Conservation (phyloP, 2,888 invertebrate genomes). For the Frankliniella intonsa region DNA sequence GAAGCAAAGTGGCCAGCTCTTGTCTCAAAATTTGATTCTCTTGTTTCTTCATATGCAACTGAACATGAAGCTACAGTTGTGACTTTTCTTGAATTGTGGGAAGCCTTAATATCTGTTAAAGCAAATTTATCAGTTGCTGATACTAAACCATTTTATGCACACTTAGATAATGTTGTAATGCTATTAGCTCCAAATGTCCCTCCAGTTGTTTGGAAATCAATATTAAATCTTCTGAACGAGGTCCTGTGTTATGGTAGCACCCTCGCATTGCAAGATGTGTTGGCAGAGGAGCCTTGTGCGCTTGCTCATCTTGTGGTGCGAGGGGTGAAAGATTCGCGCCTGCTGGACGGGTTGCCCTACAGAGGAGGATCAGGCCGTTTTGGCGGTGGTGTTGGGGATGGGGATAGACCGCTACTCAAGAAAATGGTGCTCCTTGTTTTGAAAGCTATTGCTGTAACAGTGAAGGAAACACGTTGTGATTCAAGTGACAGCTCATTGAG, state of each 20-base stretch:
- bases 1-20: slow-evolving; percentile 80
- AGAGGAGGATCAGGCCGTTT: slow-evolving; percentile 50
- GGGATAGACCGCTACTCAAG: slow-evolving; percentile 75
- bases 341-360: slow-evolving; percentile 54
- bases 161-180: slow-evolving; percentile 73
- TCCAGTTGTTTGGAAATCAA: slow-evolving; percentile 76
- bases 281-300: slow-evolving; percentile 83
- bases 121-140: slow-evolving; percentile 85
- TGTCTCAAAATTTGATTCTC: slow-evolving; percentile 58
- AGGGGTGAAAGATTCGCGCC: slow-evolving; percentile 77
- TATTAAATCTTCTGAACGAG: slow-evolving; percentile 81
- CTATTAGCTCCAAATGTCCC: slow-evolving; percentile 66
- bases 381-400: slow-evolving; percentile 50
- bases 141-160: slow-evolving; percentile 82
- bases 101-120: slow-evolving; percentile 84
- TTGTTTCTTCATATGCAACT: slow-evolving; percentile 49
- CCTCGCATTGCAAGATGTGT: slow-evolving; percentile 76
- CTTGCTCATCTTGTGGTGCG: slow-evolving; percentile 80
- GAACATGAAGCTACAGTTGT: slow-evolving; percentile 53
- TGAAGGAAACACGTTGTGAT: slow-evolving; percentile 83
- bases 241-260: slow-evolving; percentile 89
- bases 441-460: slow-evolving; percentile 84
- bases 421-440: slow-evolving; percentile 81
- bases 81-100: slow-evolving; percentile 82
- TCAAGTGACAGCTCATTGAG: slow-evolving; percentile 80